Conservation (phyloP, 1,140 invertebrate species). For the Listronotus oregonensis region DNA sequence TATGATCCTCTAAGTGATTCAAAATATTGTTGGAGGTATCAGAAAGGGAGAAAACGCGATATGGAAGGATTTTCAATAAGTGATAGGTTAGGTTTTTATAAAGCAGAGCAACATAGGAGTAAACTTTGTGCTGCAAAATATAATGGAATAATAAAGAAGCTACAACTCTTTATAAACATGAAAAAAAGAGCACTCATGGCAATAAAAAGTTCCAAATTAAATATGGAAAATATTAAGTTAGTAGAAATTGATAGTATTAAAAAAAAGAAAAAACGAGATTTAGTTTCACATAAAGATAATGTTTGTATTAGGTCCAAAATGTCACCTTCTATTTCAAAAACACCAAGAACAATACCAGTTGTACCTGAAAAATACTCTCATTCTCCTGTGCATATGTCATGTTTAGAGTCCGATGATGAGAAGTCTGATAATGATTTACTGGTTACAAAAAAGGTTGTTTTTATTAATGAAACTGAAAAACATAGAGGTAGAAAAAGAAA, state of each 20-base stretch:
- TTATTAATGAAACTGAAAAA: conserved; percentile 7
- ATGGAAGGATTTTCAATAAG: conserved; percentile 15
- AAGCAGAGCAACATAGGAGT: conserved; percentile 15
- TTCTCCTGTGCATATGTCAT: neutral
- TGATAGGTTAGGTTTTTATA: conserved; percentile 29
- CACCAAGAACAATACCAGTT: neutral
- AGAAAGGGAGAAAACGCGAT: conserved; percentile 18
- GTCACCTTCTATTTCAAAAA: neutral
- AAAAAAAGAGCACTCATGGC: neutral
- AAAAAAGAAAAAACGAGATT: neutral
- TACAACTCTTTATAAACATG: neutral
- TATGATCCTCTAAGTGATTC: conserved; percentile 20
- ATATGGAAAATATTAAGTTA: conserved; percentile 1
- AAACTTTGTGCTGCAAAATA: neutral
- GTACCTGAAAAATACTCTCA: neutral
- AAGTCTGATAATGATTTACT: conserved; percentile 15
- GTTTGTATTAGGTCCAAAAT: neutral
- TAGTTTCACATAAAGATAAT: neutral
- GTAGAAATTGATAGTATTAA: conserved; percentile 3
- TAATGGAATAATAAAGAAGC: neutral
- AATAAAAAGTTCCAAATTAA: neutral
- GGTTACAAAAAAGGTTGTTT: conserved; percentile 27
- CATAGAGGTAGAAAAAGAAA: neutral
- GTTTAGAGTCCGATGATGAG: neutral
- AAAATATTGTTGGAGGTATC: conserved; percentile 28